Percentiles rank a stretch among this genome's conserved stretches.
These are phyloP conservation scores for Pleuronectes platessa DNA, from an alignment of 2,113 vertebrate genomes.

Conservation along the genomic window DNA sequence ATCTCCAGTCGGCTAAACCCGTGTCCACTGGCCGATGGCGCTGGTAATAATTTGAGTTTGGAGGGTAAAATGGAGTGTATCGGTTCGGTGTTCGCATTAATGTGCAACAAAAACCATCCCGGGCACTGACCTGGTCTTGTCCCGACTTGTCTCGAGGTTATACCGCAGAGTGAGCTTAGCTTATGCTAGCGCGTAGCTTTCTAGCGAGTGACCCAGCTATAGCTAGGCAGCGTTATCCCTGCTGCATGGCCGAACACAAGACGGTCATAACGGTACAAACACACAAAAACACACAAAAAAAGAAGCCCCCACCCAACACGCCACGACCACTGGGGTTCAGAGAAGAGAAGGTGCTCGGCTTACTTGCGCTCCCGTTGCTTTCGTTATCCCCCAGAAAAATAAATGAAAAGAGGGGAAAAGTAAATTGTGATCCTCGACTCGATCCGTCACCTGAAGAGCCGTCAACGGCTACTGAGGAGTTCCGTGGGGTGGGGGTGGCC, in stretches of 20 bases:
- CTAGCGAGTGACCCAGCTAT: conserved; percentile 69
- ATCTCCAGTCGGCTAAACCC: background rate
- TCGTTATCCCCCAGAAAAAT: conserved; percentile 59
- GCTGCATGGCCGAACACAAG: conserved; percentile 54
- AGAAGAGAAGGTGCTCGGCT: conserved; percentile 54
- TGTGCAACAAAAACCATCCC: background rate
- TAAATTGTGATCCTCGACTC: conserved; percentile 70
- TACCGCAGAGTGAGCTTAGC: conserved; percentile 81
- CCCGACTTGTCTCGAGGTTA: conserved; percentile 86
- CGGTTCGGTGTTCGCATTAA: background rate
- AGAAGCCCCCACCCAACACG: no score
- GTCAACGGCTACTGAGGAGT: conserved; percentile 84
- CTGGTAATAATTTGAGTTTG: background rate
- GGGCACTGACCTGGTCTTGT: conserved; percentile 85
- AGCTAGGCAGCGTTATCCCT: conserved; percentile 63
- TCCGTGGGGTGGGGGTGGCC: conserved; percentile 62
- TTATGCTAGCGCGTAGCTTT: conserved; percentile 67
- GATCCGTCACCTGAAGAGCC: conserved; percentile 84
- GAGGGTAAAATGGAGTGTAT: background rate
- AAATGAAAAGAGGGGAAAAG: conserved; percentile 79
- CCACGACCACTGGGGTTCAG: background rate
- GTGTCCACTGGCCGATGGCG: fast-evolving
- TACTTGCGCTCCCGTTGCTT: conserved; percentile 82
- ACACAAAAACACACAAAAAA: no score
- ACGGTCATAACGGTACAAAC: conserved; percentile 11